phyloP scores from a whole-genome alignment of 2,888 invertebrate species.

The Scrobipalpa atriplicella region DNA sequence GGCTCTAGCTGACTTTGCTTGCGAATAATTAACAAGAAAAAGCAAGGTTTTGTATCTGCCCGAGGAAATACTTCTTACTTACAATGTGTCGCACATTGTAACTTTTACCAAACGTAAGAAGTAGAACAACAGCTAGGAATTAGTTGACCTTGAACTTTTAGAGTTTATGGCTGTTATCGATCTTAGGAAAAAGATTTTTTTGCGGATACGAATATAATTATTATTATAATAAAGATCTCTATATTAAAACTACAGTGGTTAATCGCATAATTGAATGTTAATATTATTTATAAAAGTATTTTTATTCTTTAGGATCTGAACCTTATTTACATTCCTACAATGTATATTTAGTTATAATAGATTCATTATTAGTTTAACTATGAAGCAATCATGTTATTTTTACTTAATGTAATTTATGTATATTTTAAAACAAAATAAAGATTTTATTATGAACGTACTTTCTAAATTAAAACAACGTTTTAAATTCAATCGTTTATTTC shows the following conservation, averaged over 20 bases:
- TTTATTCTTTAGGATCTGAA: neutral
- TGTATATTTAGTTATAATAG: conserved; percentile 16
- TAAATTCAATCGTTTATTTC: conserved; percentile 52
- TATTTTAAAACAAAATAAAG: neutral
- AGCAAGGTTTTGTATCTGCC: too few species aligned
- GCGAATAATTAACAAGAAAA: too few species aligned
- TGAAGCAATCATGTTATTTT: neutral
- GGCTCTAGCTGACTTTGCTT: too few species aligned
- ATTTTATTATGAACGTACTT: neutral
- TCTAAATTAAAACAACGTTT: conserved; percentile 34
- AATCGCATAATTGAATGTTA: neutral
- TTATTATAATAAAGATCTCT: neutral
- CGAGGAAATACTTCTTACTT: conserved; percentile 95
- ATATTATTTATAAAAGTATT: neutral
- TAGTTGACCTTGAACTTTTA: neutral
- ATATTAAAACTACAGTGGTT: too few species aligned
- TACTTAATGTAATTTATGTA: neutral
- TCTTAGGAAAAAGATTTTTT: too few species aligned
- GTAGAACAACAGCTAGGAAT: neutral
- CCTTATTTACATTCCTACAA: conserved; percentile 16
- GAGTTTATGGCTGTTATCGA: too few species aligned
- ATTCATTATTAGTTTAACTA: neutral
- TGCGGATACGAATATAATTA: neutral
- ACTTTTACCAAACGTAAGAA: conserved; percentile 43
- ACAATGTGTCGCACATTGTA: conserved; percentile 93